These are phyloP conservation scores for Eumerus sabulonum DNA, from an alignment of 2,888 invertebrate species.

Conservation along the genomic window DNA sequence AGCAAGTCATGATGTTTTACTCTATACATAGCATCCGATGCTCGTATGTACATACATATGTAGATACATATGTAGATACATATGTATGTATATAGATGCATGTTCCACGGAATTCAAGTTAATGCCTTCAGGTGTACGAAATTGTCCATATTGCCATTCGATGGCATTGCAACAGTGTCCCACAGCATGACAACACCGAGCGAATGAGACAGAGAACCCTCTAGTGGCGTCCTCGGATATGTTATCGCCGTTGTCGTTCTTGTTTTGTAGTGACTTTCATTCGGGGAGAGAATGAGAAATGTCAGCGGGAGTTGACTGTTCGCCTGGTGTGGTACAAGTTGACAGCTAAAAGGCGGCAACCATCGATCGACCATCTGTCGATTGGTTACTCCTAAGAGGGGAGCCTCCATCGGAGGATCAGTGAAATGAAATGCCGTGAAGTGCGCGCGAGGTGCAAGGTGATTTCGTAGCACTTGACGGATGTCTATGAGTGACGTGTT, in stretches of 20 bases:
- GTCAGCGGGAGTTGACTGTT: conserved; percentile 60
- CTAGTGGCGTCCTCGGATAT: conserved; percentile 52
- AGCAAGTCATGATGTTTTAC: conserved; percentile 33
- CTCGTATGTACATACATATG: conserved; percentile 4
- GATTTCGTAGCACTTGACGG: too few relatives aligned
- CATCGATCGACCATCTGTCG: conserved; percentile 62
- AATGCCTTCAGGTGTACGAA: conserved; percentile 62
- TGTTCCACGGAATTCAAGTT: conserved; percentile 24
- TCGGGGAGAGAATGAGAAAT: conserved; percentile 59
- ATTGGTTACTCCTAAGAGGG: conserved; percentile 8
- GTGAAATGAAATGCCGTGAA: conserved; percentile 32
- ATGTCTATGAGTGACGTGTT: neutral
- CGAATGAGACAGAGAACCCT: conserved; percentile 7
- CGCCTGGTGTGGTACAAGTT: conserved; percentile 54
- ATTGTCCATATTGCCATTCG: conserved; percentile 58
- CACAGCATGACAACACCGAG: neutral
- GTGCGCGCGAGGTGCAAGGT: conserved; percentile 49
- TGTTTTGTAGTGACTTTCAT: conserved; percentile 38
- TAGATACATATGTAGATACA: neutral
- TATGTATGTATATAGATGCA: neutral
- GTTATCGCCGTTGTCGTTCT: conserved; percentile 65
- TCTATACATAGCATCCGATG: neutral
- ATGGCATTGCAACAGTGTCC: conserved; percentile 13
- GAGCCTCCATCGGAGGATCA: neutral
- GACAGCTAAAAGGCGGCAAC: conserved; percentile 67